These are phyloP conservation scores for Drosophila imparisetae DNA, from an alignment of 2,888 invertebrate species.

Conservation along the genomic window DNA sequence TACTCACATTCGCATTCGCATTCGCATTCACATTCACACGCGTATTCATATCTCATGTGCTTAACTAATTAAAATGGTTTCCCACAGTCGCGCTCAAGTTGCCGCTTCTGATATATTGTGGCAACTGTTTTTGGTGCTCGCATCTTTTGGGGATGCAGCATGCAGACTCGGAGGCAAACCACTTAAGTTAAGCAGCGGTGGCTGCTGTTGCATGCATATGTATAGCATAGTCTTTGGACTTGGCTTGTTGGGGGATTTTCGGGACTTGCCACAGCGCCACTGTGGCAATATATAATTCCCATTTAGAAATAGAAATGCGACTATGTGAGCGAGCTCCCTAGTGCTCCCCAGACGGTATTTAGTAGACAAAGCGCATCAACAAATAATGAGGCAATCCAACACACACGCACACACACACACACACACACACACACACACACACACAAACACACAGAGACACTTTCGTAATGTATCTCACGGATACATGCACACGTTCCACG, in stretches of 20 bases:
- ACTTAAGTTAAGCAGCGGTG: constrained; percentile 54
- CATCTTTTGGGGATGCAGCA: constrained; percentile 31
- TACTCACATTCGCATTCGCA: constrained; percentile 6
- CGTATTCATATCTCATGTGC: constrained; percentile 18
- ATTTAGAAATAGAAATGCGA: constrained; percentile 37
- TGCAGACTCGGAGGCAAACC: constrained; percentile 40
- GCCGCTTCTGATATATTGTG: constrained; percentile 60
- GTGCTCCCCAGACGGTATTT: constrained; percentile 61
- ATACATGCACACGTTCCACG: constrained; percentile 27
- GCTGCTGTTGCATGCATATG: constrained; percentile 8
- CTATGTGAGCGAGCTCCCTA: constrained; percentile 29
- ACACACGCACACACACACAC: background rate
- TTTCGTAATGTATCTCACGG: constrained; percentile 52
- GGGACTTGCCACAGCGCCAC: constrained; percentile 12
- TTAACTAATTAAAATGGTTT: constrained; percentile 64
- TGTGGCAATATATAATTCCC: constrained; percentile 32
- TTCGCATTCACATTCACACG: constrained; percentile 9
- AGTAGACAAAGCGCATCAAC: constrained; percentile 55
- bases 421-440: background rate
- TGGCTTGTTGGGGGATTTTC: constrained; percentile 25
- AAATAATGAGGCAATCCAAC: constrained; percentile 54
- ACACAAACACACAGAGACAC: constrained; percentile 9
- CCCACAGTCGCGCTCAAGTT: constrained; percentile 51
- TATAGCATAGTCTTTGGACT: constrained; percentile 16
- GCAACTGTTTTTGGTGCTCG: constrained; percentile 54